Conservation (phyloP, 92 coral and sea anemone genomes). For the Metridium senile region DNA sequence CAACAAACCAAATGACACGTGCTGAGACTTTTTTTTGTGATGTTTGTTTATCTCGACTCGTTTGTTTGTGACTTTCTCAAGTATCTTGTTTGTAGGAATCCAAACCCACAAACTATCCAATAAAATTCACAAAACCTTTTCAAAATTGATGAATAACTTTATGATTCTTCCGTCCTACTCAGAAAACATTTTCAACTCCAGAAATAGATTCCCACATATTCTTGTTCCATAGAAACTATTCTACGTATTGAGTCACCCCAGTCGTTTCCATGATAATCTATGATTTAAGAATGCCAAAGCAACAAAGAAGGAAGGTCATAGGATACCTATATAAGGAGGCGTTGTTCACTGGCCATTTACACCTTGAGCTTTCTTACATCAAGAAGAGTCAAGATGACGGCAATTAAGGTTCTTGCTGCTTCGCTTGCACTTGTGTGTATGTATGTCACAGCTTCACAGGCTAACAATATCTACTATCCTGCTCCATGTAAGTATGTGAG, state of each 20-base stretch:
- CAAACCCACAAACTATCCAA: neutral
- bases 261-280: conserved; percentile 5
- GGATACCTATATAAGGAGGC: conserved; percentile 7
- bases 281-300: neutral
- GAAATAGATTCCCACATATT: neutral
- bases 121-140: neutral
- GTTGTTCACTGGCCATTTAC: neutral
- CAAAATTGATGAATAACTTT: too few relatives aligned
- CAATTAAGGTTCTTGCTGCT: conserved; percentile 8
- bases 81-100: neutral
- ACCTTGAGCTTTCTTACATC: conserved; percentile 12
- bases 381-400: conserved; percentile 5
- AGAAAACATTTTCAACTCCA: neutral
- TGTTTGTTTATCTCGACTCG: neutral
- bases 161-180: too few relatives aligned
- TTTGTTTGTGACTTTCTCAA: neutral
- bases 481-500: neutral
- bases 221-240: neutral
- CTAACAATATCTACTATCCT: conserved; percentile 12
- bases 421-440: conserved; percentile 9
- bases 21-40: neutral
- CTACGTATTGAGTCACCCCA: neutral
- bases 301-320: neutral
- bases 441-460: conserved; percentile 1
- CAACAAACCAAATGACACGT: neutral